Evolutionary conservation across 2,888 invertebrate genomes (phyloP).

Genomic region (Netelia melanura): DNA sequence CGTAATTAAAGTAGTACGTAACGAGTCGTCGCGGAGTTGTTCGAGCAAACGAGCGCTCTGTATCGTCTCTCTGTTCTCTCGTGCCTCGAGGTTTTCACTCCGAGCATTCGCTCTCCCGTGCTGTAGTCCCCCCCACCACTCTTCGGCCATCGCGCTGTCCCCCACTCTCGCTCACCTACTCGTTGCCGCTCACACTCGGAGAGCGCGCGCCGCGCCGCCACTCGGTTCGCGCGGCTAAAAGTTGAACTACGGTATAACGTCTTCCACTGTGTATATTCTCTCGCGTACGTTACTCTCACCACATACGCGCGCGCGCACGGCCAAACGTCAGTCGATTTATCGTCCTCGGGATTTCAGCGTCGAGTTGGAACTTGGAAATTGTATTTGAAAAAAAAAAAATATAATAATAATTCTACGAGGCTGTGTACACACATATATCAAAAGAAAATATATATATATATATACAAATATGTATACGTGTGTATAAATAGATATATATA

Average conservation of each 20-base stretch:
- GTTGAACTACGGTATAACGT: slow-evolving; percentile 10
- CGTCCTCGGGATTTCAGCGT: slow-evolving; percentile 54
- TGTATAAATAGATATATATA: neutral
- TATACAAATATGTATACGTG: neutral
- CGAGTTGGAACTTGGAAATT: slow-evolving; percentile 13
- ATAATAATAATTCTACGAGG: slow-evolving; percentile 21
- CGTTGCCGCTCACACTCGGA: too few relatives aligned
- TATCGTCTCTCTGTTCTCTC: slow-evolving; percentile 32
- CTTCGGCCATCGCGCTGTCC: neutral
- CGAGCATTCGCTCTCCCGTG: slow-evolving; percentile 1
- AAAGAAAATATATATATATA: too few relatives aligned
- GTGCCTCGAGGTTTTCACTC: slow-evolving; percentile 29
- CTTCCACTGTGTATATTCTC: slow-evolving; percentile 22
- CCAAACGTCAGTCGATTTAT: slow-evolving; percentile 58
- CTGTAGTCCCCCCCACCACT: neutral
- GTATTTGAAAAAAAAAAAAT: neutral
- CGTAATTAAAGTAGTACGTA: slow-evolving; percentile 60
- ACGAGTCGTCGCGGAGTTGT: slow-evolving; percentile 51
- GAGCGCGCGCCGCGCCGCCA: too few relatives aligned
- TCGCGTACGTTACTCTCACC: neutral
- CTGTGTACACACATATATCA: neutral
- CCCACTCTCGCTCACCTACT: neutral
- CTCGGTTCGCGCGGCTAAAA: neutral
- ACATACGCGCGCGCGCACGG: neutral
- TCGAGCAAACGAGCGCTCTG: slow-evolving; percentile 44